Conservation (phyloP, 2,797 vertebrate species). For the Pseudomugil tenellus region DNA sequence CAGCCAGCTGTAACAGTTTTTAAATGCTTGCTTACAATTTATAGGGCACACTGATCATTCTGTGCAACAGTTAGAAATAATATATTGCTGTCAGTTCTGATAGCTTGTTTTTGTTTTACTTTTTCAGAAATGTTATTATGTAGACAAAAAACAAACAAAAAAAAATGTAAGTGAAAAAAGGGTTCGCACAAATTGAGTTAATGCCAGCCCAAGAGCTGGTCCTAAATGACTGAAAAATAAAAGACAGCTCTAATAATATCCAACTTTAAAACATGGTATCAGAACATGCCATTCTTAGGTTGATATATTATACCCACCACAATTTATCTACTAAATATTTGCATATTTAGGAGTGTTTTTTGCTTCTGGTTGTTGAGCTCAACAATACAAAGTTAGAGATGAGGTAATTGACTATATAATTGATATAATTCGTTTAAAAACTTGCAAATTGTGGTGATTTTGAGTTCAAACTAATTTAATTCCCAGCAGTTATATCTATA, state of each 20-base stretch:
- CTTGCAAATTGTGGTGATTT: neutral
- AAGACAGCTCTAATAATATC: neutral
- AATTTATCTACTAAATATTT: neutral
- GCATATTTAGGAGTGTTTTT: too few relatives aligned
- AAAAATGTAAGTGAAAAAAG: neutral
- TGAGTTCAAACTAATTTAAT: neutral
- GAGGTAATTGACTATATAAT: too few relatives aligned
- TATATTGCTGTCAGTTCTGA: neutral
- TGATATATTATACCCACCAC: too few relatives aligned
- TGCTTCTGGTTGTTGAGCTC: too few relatives aligned
- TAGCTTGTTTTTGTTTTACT: too few relatives aligned
- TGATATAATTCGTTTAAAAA: too few relatives aligned
- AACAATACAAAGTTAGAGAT: too few relatives aligned
- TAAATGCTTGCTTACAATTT: neutral
- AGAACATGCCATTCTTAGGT: neutral
- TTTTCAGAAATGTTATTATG: too few relatives aligned
- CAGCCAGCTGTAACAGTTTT: neutral
- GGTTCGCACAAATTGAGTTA: too few relatives aligned
- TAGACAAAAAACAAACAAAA: neutral
- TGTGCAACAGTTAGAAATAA: neutral
- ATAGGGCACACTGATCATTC: neutral
- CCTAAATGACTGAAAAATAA: neutral
- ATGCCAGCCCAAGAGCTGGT: neutral
- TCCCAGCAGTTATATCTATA: neutral
- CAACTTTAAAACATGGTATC: neutral